A percentile compares a stretch with the other conserved stretches of the same genome.
Conservation (phyloP, 1,140 invertebrate species). For the Rhyzopertha dominica region DNA sequence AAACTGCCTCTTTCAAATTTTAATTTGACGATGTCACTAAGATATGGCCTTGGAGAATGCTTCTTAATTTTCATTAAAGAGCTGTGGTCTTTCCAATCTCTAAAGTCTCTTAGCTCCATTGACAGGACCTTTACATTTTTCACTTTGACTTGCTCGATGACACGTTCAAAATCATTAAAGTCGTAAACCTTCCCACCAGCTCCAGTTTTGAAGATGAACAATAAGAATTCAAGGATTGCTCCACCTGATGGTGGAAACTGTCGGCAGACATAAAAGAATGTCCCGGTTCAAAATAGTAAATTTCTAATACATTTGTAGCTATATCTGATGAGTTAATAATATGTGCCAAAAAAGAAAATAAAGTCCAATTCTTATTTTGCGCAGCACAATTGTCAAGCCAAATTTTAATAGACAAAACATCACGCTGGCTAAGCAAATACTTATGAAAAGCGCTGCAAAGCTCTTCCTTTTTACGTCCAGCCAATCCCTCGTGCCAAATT, state of each 20-base stretch:
- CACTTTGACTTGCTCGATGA: no score
- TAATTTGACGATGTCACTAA: no score
- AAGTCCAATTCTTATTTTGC: slow-evolving; percentile 40
- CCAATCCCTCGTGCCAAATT: slow-evolving; percentile 26
- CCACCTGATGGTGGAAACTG: slow-evolving; percentile 15
- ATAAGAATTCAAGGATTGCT: slow-evolving; percentile 5
- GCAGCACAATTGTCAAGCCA: slow-evolving; percentile 29
- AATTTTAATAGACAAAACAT: slow-evolving; percentile 21
- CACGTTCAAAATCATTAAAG: no score
- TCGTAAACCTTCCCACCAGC: no score
- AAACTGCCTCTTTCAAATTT: no score
- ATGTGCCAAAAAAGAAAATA: slow-evolving; percentile 23
- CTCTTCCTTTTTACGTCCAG: slow-evolving; percentile 21
- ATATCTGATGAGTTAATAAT: slow-evolving; percentile 16
- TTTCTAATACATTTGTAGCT: neutral
- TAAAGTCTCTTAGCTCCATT: no score
- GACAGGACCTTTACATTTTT: no score
- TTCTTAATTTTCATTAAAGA: no score
- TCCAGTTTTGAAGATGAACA: no score
- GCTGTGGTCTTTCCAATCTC: no score
- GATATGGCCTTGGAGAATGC: no score
- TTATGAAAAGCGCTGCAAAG: slow-evolving; percentile 25
- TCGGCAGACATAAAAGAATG: slow-evolving; percentile 14
- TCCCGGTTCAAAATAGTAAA: slow-evolving; percentile 16
- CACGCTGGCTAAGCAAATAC: slow-evolving; percentile 18